Evolutionary conservation across 2,113 vertebrate species (phyloP), one percentile per base, ranked within the genome.

Genomic region (Centrocercus urophasianus): DNA sequence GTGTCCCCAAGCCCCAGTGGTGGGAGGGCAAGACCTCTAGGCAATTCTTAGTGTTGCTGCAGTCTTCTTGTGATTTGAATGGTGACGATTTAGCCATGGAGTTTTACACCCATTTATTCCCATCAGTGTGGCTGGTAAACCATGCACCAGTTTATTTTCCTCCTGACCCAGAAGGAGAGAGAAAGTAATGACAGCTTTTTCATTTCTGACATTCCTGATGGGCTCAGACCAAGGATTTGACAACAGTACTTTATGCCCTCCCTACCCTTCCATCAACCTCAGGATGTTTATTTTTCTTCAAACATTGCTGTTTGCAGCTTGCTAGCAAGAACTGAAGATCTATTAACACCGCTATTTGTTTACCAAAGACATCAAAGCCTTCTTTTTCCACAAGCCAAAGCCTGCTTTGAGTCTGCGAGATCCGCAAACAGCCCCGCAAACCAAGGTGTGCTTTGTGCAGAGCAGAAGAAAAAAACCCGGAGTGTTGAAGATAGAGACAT

Each of bases 351-450:
- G 76, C 73, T 57, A 40, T 93, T 95, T 91, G 93, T 95, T 97
- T 95, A 93, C 93, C 19, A 66, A 88, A 75, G 76, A 63, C 94
- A 86, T 95, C 91, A 93, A 96, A 96, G 96, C 40, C 88, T 50
- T 73, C 71, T 80, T 17, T 5, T 1, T 4, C 3, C 20, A 20
- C 30, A 32, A 54, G 32, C 52, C 13, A 11, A 19, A 74, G 50
- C 57, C 61, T 24, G 30, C 87, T 89, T 77, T 88, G 76, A 86
- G 88, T 32, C 0, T 0, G 40, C 34, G 11, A n/a, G 50, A 47
- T 59, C 73, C 65, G 71, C 88, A 88, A 90, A 88, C 88, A 91
- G 61, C 86, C 79, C 1, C 5, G 56, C 69, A 74, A 67, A 67
- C 91, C 54, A 24, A 78, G 76, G 70, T 73, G 87, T 18, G 75